Percentiles rank a stretch among this genome's conserved stretches.
Conservation (phyloP, 1,140 invertebrate species). For the Caenorhabditis inopinata region DNA sequence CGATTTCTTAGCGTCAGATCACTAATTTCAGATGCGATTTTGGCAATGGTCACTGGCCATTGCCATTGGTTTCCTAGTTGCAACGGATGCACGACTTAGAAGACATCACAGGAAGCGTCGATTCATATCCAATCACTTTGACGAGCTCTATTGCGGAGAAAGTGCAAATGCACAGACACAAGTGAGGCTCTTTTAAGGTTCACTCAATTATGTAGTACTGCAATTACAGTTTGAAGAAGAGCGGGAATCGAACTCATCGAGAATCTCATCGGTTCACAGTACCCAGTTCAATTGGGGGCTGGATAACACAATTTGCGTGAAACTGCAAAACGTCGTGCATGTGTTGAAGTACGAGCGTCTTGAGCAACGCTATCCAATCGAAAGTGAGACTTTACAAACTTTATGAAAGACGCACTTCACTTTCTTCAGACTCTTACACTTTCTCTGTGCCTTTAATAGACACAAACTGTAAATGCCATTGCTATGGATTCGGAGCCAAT, state of each 20-base stretch:
- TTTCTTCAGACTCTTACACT: background rate
- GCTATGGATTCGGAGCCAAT: background rate
- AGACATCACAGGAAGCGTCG: slow-evolving; percentile 1
- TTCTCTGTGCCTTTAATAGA: background rate
- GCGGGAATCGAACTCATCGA: background rate
- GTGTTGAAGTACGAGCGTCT: background rate
- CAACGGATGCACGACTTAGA: background rate
- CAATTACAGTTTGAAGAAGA: slow-evolving; percentile 25
- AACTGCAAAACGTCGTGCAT: background rate
- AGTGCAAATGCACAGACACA: slow-evolving; percentile 20
- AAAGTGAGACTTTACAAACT: background rate
- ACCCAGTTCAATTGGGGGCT: slow-evolving; percentile 18
- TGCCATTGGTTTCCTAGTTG: background rate
- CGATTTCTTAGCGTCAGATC: background rate
- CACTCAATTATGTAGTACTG: no score
- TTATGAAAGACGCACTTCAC: background rate
- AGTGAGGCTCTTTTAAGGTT: background rate
- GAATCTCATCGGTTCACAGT: slow-evolving; percentile 6
- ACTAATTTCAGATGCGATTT: background rate
- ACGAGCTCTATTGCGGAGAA: slow-evolving; percentile 17
- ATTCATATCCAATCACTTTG: slow-evolving; percentile 4
- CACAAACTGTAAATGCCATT: slow-evolving; percentile 13
- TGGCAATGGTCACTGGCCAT: background rate
- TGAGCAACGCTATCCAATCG: background rate
- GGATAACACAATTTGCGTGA: slow-evolving; percentile 5